Evolutionary conservation across 2,113 vertebrate genomes (phyloP).

Genomic region (Barbus barbus): DNA sequence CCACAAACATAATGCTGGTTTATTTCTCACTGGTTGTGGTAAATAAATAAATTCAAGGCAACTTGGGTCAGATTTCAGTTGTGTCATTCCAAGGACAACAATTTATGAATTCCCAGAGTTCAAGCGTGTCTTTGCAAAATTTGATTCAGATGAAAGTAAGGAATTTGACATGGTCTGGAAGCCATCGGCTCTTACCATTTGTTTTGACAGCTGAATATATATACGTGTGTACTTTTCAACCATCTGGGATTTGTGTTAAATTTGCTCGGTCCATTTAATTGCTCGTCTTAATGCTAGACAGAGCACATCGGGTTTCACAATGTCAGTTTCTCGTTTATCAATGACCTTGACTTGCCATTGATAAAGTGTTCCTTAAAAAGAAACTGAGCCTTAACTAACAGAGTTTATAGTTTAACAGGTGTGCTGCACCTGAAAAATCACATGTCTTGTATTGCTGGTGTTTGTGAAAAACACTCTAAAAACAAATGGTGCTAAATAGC

Average conservation of each 20-base stretch:
- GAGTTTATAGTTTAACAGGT: slow-evolving; percentile 21
- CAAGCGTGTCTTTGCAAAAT: slow-evolving; percentile 23
- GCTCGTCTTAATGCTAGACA: not conserved
- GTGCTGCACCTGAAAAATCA: not conserved
- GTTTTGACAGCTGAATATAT: slow-evolving; percentile 49
- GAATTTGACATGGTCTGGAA: slow-evolving; percentile 38
- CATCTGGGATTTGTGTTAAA: slow-evolving; percentile 35
- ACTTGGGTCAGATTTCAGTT: slow-evolving; percentile 17
- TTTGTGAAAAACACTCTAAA: not conserved
- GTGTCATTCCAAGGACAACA: slow-evolving; percentile 27
- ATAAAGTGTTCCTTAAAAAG: not conserved
- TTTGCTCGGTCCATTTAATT: slow-evolving; percentile 21
- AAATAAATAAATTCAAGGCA: slow-evolving; percentile 17
- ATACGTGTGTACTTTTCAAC: not conserved
- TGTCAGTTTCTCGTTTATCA: not conserved
- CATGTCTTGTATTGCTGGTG: not conserved
- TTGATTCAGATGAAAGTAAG: slow-evolving; percentile 25
- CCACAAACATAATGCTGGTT: not conserved
- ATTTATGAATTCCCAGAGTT: slow-evolving; percentile 25
- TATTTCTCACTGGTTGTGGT: not conserved
- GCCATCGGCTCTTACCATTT: slow-evolving; percentile 22
- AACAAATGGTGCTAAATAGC: too few species aligned
- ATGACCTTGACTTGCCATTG: slow-evolving; percentile 10
- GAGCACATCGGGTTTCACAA: slow-evolving; percentile 13
- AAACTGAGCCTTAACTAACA: slow-evolving; percentile 26